A percentile compares a stretch with the other conserved stretches of the same genome.
Conservation (phyloP, 1,140 invertebrate species). For the Caenorhabditis elegans region WBcel235 BX284602.5:5168501-5169000, state of each 20-base stretch:
- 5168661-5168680: too few relatives aligned
- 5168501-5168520: too few relatives aligned
- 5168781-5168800: not conserved
- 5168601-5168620: too few relatives aligned
- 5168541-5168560: too few relatives aligned
- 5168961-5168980: not conserved
- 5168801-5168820: not conserved
- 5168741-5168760: not conserved
- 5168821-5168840: not conserved
- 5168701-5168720: too few relatives aligned
- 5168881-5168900: not conserved
- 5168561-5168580: too few relatives aligned
- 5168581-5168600: too few relatives aligned
- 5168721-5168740: not conserved
- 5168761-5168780: not conserved
- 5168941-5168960: not conserved
- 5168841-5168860: not conserved
- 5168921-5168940: not conserved
- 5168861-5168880: not conserved
- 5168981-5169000: not conserved
- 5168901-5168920: not conserved
- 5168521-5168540: too few relatives aligned
- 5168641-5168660: too few relatives aligned
- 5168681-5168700: too few relatives aligned
- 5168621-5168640: too few relatives aligned